Evolutionary conservation across 2,888 invertebrate genomes (phyloP), one percentile per base, ranked within the genome.

Genomic region (Tryphoninae sp.): DNA sequence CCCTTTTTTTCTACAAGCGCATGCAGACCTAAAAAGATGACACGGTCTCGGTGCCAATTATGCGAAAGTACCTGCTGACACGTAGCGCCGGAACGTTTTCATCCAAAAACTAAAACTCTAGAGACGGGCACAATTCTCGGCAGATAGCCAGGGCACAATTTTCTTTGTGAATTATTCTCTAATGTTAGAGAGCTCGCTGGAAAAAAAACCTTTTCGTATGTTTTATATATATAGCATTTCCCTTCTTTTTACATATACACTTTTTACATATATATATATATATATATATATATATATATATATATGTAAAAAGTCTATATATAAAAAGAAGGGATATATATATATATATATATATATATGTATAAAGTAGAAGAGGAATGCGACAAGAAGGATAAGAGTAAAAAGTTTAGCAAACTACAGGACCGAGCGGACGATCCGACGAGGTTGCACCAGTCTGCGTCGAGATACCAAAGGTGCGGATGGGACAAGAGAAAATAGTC

Each of bases 101-200:
- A 16, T 33, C 42, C 6, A 42, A 22, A 45, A 59, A 65, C 71
- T 22, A 23, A 40, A 65, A 75, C 42, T 40, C 13, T 16, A 19
- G n/a, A 26, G 42, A 16, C 68, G 23, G 40, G 16, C 64, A 13
- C 55, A 22, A 13, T 22, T 26, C 64, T 51, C 45, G 6, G 55
- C 3, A 42, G 23, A 26, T 33, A 40, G 55, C 62, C 22, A 40
- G n/a, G 51, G 23, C 42, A 33, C 42, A 67, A 75, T n/a, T 13
- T 67, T 61, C 73, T 78, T 64, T 74, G 65, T 64, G 69, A 77
- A 80, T 82, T 69, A 76, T 82, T 80, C 62, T 61, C 65, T 42
- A 64, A 76, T 71, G 53, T n/a, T 40, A 72, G 45, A 61, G 49
- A 49, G 23, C 26, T n/a, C 58, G 19, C 33, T 49, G 19, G 16